Percentiles rank a stretch among this genome's conserved stretches.
Evolutionary conservation across 2,113 vertebrate genomes (phyloP).

Genomic region (Heterocephalus glaber): DNA sequence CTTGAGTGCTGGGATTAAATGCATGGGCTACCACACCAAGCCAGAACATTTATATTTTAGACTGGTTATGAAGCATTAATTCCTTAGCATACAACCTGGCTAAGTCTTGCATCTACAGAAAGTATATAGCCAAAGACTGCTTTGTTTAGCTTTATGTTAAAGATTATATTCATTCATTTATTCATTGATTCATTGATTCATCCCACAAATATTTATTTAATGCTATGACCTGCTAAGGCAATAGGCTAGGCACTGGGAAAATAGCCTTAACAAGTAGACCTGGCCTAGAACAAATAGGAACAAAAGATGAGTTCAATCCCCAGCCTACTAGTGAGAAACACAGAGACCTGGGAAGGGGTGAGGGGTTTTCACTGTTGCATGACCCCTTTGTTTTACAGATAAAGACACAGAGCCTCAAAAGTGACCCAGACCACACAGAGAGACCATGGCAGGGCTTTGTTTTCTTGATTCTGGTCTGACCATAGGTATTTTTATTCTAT

Average conservation of each 20-base stretch:
- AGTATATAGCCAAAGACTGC: neutral
- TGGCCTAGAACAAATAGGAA: neutral
- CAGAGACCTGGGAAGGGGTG: neutral
- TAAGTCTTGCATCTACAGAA: neutral
- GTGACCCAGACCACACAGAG: neutral
- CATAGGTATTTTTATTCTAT: neutral
- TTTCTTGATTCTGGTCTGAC: neutral
- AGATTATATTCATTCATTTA: neutral
- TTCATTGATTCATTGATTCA: neutral
- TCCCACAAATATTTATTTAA: neutral
- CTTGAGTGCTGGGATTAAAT: neutral
- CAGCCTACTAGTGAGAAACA: neutral
- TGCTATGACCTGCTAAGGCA: neutral
- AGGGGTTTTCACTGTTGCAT: fast-evolving
- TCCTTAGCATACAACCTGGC: neutral
- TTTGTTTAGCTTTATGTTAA: neutral
- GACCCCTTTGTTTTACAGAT: neutral
- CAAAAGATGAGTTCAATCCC: neutral
- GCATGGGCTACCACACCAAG: neutral
- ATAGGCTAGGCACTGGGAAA: neutral
- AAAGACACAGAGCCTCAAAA: neutral
- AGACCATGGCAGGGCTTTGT: neutral
- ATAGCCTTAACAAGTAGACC: neutral
- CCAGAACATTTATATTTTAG: neutral
- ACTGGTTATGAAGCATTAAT: neutral